Base-by-base conservation (phyloP, 2,888 invertebrate species). In the Drosophila quinaria region DNA sequence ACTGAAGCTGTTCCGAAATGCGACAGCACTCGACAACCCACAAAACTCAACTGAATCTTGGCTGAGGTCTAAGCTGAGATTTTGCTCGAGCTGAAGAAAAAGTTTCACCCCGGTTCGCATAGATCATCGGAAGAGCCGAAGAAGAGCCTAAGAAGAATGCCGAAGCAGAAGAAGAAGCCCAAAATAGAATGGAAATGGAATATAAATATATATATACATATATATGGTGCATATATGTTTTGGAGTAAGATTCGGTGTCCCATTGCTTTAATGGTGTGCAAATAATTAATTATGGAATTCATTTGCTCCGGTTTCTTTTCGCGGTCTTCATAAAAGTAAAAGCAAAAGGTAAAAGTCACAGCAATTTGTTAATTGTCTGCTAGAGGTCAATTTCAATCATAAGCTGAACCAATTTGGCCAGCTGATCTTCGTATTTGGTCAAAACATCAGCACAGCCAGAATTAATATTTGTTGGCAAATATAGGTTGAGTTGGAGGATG, bases 1-100 rank as follows among this genome's bases (percentile, higher is more conserved):
- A 11, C 15, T 17, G 42, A 22, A 33, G 19, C 10, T 35, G 19
- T 15, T 46, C 35, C 35, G 44, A 25, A 44, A 61, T 42, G 51
- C 70, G 71, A 73, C 80, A 54, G 56, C 58, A 56, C 89, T 55
- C 71, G 69, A 54, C 42, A 44, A 62, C 66, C 70, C 68, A 66
- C 82, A 35, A 65, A 87, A 82, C 71, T 66, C 51, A 70, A 86
- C 89, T 86, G 77, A 86, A 55, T 64, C 56, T 50, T 39, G 54
- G 9, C 22, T 46, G 35, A 56, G 42, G 49, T 13, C 60, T 50
- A 19, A 70, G 51, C 67, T 68, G 65, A 46, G 74, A 71, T 80
- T 79, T 84, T 65, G 52, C 29, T 55, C 13, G n/a, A 13, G 31
- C 49, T 15, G 25, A 22, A 42, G 25, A n/a, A 49, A 59, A 82